Percentiles rank a stretch among this genome's conserved stretches.
These are phyloP conservation scores for Leptinotarsa lineolata DNA, from an alignment of 1,140 invertebrate genomes.

Conservation along the genomic window DNA sequence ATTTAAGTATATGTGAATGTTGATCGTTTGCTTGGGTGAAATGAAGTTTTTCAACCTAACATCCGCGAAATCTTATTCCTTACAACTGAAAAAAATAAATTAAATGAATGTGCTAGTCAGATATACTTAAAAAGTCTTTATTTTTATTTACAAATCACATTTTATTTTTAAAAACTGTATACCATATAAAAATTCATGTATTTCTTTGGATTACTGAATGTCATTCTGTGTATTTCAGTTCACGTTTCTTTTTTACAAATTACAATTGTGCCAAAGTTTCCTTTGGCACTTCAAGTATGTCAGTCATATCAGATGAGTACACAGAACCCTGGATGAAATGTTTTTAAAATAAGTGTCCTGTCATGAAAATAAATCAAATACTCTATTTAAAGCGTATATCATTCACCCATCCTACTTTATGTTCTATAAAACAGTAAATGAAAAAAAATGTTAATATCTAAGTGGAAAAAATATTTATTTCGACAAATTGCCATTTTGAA, in stretches of 20 bases:
- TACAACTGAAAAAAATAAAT: slow-evolving; percentile 5
- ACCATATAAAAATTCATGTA: slow-evolving; percentile 7
- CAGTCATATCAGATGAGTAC: slow-evolving; percentile 14
- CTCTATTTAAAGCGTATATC: neutral
- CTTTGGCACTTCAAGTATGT: slow-evolving; percentile 5
- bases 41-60: neutral
- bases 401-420: neutral
- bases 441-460: too few relatives aligned
- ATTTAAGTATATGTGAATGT: slow-evolving; percentile 22
- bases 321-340: slow-evolving; percentile 15
- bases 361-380: neutral
- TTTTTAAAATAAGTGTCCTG: slow-evolving; percentile 15
- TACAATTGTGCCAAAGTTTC: slow-evolving; percentile 4
- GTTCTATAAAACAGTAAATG: too few relatives aligned
- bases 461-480: too few relatives aligned
- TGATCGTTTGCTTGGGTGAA: neutral
- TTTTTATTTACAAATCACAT: slow-evolving; percentile 31
- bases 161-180: slow-evolving; percentile 13
- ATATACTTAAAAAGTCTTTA: slow-evolving; percentile 26
- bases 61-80: neutral
- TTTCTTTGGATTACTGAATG: slow-evolving; percentile 6
- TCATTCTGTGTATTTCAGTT: slow-evolving; percentile 4
- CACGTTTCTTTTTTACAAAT: slow-evolving; percentile 6
- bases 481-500: too few relatives aligned
- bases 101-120: slow-evolving; percentile 30